Evolutionary conservation across 2,888 invertebrate species (phyloP), one percentile per base, ranked within the genome.

Genomic region (Ashinkailepas kermadecensis): DNA sequence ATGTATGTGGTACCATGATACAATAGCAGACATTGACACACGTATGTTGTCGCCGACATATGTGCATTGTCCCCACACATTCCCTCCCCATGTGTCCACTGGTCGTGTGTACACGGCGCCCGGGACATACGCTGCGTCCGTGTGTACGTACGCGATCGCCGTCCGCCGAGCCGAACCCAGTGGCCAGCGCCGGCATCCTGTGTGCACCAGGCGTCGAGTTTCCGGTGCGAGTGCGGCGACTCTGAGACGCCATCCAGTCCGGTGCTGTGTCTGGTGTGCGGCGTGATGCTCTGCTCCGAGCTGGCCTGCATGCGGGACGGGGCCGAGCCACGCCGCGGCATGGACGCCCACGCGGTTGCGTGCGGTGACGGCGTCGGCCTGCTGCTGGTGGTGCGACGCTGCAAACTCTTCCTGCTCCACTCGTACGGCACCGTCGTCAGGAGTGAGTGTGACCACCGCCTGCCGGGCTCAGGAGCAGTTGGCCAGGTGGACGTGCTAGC

Each of bases 211-310:
- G 79, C 79, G 74, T 74, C 74, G 9, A 54, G 18, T 15, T 74
- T 74, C 74, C 74, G 54, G 74, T 74, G 74, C 21, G 74, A 74
- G 54, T 74, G 74, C 54, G 74, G 54, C 56, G 74, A 74, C 54
- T 15, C 11, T 58, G 79, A 58, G 23, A 13, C 58, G 23, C 15
- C 95, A 85, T 92, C 97, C 85, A 95, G 96, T 85, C 99, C 99
- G 12, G 97, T 99, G 0, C 95, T 99, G 94, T 99, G 99, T 87
- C 91, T 99, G 83, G 94, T 96, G 25, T 99, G 99, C 87, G 97
- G 98, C 7, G 91, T 92, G 86, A 94, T 99, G 87, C 89, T 99
- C 81, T 99, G 99, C 88, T 98, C 97, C 12, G 98, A 98, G 56
- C 23, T 58, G 58, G 15, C 58, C 23, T 79, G 58, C 58, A 25